phyloP scores from a whole-genome alignment of 2,113 vertebrate genomes.

The Micronycteris hirsuta region DNA sequence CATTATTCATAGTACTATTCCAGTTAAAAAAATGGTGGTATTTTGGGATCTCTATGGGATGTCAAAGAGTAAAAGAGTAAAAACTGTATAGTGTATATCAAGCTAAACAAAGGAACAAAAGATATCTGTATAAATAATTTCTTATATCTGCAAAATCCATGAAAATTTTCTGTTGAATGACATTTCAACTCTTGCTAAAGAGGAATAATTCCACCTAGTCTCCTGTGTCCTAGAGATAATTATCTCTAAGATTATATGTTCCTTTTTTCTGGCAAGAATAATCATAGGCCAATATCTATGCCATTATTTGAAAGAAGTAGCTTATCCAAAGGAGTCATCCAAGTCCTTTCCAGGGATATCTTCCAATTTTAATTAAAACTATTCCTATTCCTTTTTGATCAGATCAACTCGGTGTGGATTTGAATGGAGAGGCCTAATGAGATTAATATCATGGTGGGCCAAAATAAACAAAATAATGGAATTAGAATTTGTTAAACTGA shows the following conservation, averaged over 20 bases:
- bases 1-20: neutral
- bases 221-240: neutral
- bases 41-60: neutral
- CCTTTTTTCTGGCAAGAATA: neutral
- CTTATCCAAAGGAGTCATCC: too few relatives aligned
- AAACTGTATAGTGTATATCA: neutral
- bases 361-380: slow-evolving; percentile 6
- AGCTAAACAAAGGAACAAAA: neutral
- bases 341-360: neutral
- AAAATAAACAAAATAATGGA: neutral
- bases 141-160: neutral
- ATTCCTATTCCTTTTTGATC: neutral
- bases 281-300: neutral
- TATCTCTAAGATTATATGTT: neutral
- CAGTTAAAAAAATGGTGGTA: neutral
- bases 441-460: neutral
- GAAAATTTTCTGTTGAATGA: neutral
- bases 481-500: neutral
- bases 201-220: neutral
- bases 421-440: neutral
- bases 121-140: neutral
- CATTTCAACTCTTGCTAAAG: neutral
- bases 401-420: neutral
- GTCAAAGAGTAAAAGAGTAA: neutral
- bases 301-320: neutral